phyloP scores from a whole-genome alignment of 2,888 invertebrate genomes.

The Alsophila aescularia region DNA sequence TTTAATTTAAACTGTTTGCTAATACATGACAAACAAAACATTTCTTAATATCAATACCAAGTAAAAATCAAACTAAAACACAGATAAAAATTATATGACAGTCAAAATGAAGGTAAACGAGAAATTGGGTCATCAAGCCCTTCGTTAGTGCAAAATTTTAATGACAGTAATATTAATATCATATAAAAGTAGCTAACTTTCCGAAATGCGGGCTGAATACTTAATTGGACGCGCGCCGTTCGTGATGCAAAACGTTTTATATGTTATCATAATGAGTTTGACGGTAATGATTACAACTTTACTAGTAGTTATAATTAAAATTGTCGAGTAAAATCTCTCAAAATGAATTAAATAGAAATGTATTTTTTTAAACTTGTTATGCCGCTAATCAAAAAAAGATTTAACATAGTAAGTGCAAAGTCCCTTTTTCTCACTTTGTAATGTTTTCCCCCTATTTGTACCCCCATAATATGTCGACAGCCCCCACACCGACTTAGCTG shows the following conservation, averaged over 20 bases:
- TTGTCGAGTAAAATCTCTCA: not conserved
- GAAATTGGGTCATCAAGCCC: slow-evolving; percentile 11
- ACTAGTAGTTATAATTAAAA: slow-evolving; percentile 3
- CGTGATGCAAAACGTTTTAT: slow-evolving; percentile 28
- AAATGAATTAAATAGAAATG: not conserved
- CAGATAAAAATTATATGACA: not conserved
- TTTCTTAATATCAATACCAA: not conserved
- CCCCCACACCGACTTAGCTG: too few species aligned
- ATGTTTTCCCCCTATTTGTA: too few species aligned
- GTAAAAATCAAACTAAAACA: not conserved
- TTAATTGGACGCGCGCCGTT: slow-evolving; percentile 12
- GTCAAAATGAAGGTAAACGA: not conserved
- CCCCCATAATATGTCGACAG: too few species aligned
- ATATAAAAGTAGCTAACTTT: slow-evolving; percentile 17
- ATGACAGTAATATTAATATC: slow-evolving; percentile 16
- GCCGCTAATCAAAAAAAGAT: too few species aligned
- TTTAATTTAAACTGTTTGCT: too few species aligned
- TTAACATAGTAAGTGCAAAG: too few species aligned
- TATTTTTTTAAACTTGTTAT: not conserved
- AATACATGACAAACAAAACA: not conserved
- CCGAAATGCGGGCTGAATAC: slow-evolving; percentile 13
- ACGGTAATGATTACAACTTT: slow-evolving; percentile 27
- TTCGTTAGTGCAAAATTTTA: slow-evolving; percentile 19
- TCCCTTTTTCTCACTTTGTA: too few species aligned
- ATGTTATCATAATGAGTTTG: slow-evolving; percentile 35